Base-by-base conservation (phyloP, 2,797 vertebrate species). In the Micropoecilia bifurca region DNA sequence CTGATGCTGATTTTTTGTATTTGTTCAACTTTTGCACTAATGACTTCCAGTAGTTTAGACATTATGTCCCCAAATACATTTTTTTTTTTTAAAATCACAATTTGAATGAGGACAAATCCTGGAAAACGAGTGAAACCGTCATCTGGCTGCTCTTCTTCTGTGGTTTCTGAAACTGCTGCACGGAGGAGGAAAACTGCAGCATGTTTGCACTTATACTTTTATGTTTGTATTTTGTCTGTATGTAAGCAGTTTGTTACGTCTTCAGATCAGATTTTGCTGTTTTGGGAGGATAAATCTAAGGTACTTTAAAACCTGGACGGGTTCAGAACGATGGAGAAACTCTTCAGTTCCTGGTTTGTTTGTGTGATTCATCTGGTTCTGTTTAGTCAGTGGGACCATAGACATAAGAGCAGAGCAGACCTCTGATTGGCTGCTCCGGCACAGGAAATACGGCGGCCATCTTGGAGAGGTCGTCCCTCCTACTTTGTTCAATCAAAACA, bases 1-100 rank as follows among this genome's bases (percentile, higher is more conserved):
- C 77, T 75, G 79, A 90, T 90, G 85, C 83, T 85, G 87, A 86
- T 88, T 53, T 47, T 50, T 91, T 86, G 66, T 87, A 83, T 92
- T 89, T 91, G 77, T 91, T 90, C 89, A 89, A 90, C 89, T 94
- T 69, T 95, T 96, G 95, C 95, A 96, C 95, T 95, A 95, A 95
- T 94, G 91, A 43, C 93, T 88, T 89, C 85, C 89, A 3, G 57
- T 80, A 74, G 88, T 71, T 83, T 78, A 74, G 75, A 63, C 83
- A 75, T 59, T 87, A 82, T 90, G 80, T 83, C 63, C 83, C 80
- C 84, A 43, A 39, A 48, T 68, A 16, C 50, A 30, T 46, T n/a
- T n/a, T n/a, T n/a, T n/a, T n/a, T n/a, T n/a, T n/a, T n/a, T n/a
- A n/a, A 48, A 46, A 3, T n/a, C 30, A 81, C 55, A n/a, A 71